A percentile compares a stretch with the other conserved stretches of the same genome.
phyloP scores from a whole-genome alignment of 30 jellyfish, hydroid and myxozoan genomes.

The Hydractinia echinata region DNA sequence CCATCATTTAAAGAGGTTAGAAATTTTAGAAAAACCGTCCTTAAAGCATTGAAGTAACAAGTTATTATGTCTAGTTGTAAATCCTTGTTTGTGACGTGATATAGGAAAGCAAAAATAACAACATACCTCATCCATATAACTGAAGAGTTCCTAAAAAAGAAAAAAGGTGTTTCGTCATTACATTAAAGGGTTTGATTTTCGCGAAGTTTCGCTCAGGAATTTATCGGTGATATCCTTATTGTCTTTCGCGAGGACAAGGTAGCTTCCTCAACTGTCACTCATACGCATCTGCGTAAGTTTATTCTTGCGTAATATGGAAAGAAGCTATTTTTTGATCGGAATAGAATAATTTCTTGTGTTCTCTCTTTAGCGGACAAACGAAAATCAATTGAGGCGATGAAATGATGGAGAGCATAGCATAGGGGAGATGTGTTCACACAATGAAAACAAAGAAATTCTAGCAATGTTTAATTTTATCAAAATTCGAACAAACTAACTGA shows the following conservation, averaged over 20 bases:
- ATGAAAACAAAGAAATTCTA: too few relatives aligned
- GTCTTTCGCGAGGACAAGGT: not conserved
- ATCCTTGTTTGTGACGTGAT: not conserved
- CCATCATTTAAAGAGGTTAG: too few relatives aligned
- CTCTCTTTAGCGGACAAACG: not conserved
- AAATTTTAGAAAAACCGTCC: too few relatives aligned
- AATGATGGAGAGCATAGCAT: too few relatives aligned
- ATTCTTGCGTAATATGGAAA: too few relatives aligned
- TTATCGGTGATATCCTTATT: not conserved
- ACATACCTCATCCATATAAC: conserved; percentile 71
- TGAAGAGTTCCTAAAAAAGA: conserved; percentile 46
- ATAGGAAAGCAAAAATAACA: not conserved
- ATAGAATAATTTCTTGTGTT: not conserved
- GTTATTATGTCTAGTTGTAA: conserved; percentile 1
- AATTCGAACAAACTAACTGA: too few relatives aligned
- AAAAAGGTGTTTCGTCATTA: not conserved
- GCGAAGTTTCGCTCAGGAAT: not conserved
- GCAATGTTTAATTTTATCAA: too few relatives aligned
- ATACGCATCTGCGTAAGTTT: too few relatives aligned
- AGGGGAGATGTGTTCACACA: too few relatives aligned
- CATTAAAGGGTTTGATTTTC: not conserved
- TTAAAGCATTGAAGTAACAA: too few relatives aligned
- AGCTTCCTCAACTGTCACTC: not conserved
- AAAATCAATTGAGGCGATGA: not conserved
- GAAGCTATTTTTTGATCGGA: too few relatives aligned